Base-by-base conservation (phyloP, 2,888 invertebrate species). In the Linnaemya vulpina region DNA sequence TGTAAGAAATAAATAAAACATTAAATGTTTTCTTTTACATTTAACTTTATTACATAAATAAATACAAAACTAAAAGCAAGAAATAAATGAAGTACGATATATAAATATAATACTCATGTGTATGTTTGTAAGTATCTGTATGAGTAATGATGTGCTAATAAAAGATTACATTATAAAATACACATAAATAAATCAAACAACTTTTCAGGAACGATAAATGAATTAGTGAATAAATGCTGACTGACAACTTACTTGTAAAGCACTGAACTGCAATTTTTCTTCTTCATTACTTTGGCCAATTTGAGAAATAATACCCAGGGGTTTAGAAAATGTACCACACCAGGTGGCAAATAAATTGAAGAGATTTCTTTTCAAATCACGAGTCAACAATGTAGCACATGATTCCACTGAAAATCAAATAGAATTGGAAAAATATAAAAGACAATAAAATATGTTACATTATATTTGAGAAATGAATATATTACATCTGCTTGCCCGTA, bases 261-360 rank as follows among this genome's bases (percentile, higher is more conserved):
- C 95, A 67, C 95, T 94, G 63, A 94, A 93, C 89, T 95, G 94
- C 75, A 95, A 93, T 76, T 94, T 93, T 82, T 94, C 94, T 88
- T 95, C 95, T 46, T 93, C 92, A 65, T 93, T 93, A 5, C 90
- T 90, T 82, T 90, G 90, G n/a, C 91, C 91, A 84, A 92, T 88
- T 93, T 93, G 87, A 91, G 92, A 84, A 67, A 89, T 87, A 81
- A 94, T 89, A 58, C 94, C 93, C n/a, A 96, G 93, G 43, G 96
- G 95, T 87, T 95, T 94, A 0, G 96, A 96, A 89, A 97, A 96
- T 85, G 96, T 95, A 1, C 98, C 98, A 89, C 98, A 97, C 99
- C 99, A 99, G 60, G 96, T 95, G 43, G 97, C 96, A 93, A 99
- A 98, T 87, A 99, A 93, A 87, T 96, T 95, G 93, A 99, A 99